Evolutionary conservation across 2,888 invertebrate genomes (phyloP), one percentile per base, ranked within the genome.

Genomic region (Cinara cedri): DNA sequence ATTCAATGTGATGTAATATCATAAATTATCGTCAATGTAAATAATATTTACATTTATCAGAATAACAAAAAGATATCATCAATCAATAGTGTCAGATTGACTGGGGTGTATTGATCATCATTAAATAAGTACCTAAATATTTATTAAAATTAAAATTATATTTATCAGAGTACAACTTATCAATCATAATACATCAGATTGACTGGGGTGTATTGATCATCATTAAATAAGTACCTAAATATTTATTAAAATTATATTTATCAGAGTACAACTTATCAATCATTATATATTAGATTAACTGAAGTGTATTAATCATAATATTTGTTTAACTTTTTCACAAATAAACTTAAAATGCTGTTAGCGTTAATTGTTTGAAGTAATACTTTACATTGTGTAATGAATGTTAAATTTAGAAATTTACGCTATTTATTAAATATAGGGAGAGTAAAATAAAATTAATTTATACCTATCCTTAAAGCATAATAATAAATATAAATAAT

Each of bases 271-370:
- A 21, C n/a, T 19, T 21, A 44, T 57, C 51, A 49, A 49, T 72
- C 49, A 72, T 49, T 49, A 49, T 11, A n/a, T 24, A 24, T 72
- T 60, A 60, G 60, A 72, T 72, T 72, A 46, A 72, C 72, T 72
- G 72, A 46, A 24, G 46, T 46, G 60, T 62, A 62, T 49, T 42
- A 21, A 19, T 68, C 68, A 68, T 54, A n/a, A n/a, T n/a, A n/a
- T n/a, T n/a, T n/a, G n/a, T n/a, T n/a, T n/a, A n/a, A n/a, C 34
- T 34, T 34, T 34, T 34, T 34, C 6, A 34, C 6, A 34, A 34
- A 34, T 34, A 34, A 34, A 34, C 34, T 6, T 6, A 34, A 4
- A 6, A 34, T 34, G 6, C 34, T 3, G 6, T 3, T 34, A 34
- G 6, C 34, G 6, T 6, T 34, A 34, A 34, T 34, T 34, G 34